These are phyloP conservation scores for Meles meles DNA, from an alignment of 2,113 vertebrate genomes.

Conservation along the genomic window DNA sequence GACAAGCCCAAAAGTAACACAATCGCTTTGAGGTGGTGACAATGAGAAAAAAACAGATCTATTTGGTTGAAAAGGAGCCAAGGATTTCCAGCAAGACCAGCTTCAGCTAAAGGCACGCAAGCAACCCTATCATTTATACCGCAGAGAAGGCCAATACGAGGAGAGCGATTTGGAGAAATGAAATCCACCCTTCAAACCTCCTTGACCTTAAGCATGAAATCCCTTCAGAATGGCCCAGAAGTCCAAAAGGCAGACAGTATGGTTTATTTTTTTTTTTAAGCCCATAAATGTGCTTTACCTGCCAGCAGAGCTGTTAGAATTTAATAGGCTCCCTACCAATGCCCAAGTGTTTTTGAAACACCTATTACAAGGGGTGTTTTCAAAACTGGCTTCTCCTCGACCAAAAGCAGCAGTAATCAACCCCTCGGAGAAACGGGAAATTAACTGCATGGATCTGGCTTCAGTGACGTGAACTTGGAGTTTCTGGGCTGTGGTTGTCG, in stretches of 20 bases:
- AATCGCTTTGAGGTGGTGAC: background rate
- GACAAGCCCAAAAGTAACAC: background rate
- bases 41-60: background rate
- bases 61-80: background rate
- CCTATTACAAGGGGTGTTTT: constrained; percentile 53
- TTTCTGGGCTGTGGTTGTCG: background rate
- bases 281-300: constrained; percentile 37
- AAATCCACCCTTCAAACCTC: background rate
- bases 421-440: constrained; percentile 46
- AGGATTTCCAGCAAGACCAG: constrained; percentile 16
- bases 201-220: constrained; percentile 10
- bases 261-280: constrained; percentile 38
- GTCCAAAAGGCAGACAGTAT: constrained; percentile 52
- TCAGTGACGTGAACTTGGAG: background rate
- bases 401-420: constrained; percentile 19
- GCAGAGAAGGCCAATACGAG: background rate
- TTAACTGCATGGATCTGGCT: background rate
- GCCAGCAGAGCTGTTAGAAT: constrained; percentile 51
- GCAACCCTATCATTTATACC: background rate
- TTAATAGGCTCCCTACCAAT: constrained; percentile 32
- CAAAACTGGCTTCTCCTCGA: constrained; percentile 38
- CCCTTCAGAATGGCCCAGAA: constrained; percentile 22
- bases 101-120: constrained; percentile 23
- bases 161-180: background rate
- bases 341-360: constrained; percentile 53